phyloP scores from a whole-genome alignment of 2,797 vertebrate genomes.

The Brotula barbata region DNA sequence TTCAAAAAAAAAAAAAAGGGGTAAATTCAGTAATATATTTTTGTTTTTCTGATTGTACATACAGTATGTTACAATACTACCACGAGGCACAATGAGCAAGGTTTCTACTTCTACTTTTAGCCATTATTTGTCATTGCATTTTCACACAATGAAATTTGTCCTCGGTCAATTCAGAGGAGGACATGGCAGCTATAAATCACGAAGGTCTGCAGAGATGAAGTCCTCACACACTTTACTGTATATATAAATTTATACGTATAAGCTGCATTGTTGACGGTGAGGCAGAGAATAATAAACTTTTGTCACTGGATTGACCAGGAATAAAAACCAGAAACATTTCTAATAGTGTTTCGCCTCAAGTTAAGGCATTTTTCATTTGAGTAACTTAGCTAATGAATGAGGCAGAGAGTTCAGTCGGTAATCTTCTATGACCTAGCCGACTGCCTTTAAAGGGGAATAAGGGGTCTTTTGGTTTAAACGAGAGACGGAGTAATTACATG shows the following conservation, averaged over 20 bases:
- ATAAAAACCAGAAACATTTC: conserved; percentile 18
- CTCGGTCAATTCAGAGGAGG: conserved; percentile 19
- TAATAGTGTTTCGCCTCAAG: background rate
- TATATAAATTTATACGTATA: conserved; percentile 11
- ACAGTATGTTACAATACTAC: too few species aligned
- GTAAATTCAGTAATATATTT: too few species aligned
- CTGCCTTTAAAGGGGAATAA: conserved; percentile 46
- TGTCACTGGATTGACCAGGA: background rate
- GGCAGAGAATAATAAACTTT: too few species aligned
- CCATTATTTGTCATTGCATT: conserved; percentile 8
- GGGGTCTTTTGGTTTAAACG: conserved; percentile 56
- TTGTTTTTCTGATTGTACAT: too few species aligned
- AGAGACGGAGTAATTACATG: conserved; percentile 63
- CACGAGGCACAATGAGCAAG: too few species aligned
- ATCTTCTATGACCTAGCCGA: conserved; percentile 59
- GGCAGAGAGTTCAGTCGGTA: conserved; percentile 45
- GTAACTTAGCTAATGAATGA: conserved; percentile 46
- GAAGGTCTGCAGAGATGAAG: conserved; percentile 5
- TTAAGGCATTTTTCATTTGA: conserved; percentile 42
- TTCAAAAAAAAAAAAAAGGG: too few species aligned
- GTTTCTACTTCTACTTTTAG: too few species aligned
- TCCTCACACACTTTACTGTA: background rate
- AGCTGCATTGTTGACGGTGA: conserved; percentile 1
- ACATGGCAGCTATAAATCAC: conserved; percentile 23
- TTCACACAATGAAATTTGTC: too few species aligned